Evolutionary conservation across 2,797 vertebrate species (phyloP).

Genomic region (Mus minutoides): DNA sequence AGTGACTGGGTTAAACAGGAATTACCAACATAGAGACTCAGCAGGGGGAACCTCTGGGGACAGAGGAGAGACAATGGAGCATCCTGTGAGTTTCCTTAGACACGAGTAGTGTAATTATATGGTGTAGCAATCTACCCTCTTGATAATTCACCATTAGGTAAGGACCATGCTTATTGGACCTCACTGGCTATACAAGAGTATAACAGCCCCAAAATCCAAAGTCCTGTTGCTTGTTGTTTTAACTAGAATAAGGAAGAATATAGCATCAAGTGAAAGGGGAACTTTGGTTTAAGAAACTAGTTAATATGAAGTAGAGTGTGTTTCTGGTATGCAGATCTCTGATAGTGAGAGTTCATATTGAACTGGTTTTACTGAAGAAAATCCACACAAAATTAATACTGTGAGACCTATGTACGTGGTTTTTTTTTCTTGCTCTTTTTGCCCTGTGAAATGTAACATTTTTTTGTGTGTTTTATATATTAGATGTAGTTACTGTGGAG

Average conservation of each 20-base stretch:
- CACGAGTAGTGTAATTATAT: not conserved
- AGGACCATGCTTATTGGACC: not conserved
- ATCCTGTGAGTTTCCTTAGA: not conserved
- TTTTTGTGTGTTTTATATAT: slow-evolving; percentile 49
- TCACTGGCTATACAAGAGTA: not conserved
- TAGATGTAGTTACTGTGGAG: slow-evolving; percentile 45
- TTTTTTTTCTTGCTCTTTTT: not conserved
- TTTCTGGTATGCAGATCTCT: slow-evolving; percentile 8
- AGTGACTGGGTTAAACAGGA: not conserved
- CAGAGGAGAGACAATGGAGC: not conserved
- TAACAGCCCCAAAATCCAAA: slow-evolving; percentile 33
- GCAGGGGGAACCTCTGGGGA: not conserved
- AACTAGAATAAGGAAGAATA: slow-evolving; percentile 77
- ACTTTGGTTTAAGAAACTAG: slow-evolving; percentile 54
- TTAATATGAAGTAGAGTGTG: slow-evolving; percentile 27
- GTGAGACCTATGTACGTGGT: not conserved
- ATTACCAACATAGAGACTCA: slow-evolving; percentile 12
- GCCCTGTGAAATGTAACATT: not conserved
- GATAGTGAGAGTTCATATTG: not conserved
- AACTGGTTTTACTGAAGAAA: slow-evolving; percentile 48
- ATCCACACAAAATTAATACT: not conserved
- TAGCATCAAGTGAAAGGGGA: slow-evolving; percentile 69
- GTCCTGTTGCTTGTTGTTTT: slow-evolving; percentile 61
- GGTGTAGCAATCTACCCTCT: not conserved
- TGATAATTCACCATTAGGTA: slow-evolving; percentile 27